These are phyloP conservation scores for Carassius carassius DNA, from an alignment of 2,113 vertebrate genomes.

Conservation along the genomic window DNA sequence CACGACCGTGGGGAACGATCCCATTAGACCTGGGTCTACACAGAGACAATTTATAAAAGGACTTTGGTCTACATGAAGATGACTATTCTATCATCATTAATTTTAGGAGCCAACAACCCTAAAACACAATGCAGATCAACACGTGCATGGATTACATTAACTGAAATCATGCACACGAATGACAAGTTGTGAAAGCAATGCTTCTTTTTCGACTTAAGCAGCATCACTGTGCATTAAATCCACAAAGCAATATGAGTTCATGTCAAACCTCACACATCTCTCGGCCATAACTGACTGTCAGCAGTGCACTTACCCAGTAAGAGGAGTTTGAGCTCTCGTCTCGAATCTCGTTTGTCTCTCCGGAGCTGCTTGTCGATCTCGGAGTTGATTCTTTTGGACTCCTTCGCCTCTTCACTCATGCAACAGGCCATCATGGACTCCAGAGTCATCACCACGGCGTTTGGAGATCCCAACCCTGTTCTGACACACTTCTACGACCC, in stretches of 20 bases:
- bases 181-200: not conserved
- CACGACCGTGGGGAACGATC: not conserved
- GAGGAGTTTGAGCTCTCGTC: constrained; percentile 92
- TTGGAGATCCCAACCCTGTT: not conserved
- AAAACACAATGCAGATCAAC: not conserved
- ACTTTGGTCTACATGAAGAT: no score
- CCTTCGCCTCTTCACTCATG: constrained; percentile 98
- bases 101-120: no score
- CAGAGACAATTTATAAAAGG: no score
- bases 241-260: not conserved
- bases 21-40: not conserved
- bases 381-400: constrained; percentile 97
- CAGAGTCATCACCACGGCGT: constrained; percentile 82
- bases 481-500: not conserved
- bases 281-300: not conserved
- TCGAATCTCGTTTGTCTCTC: constrained; percentile 93
- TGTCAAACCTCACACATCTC: not conserved
- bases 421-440: constrained; percentile 99
- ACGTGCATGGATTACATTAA: not conserved
- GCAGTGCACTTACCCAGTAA: constrained; percentile 54
- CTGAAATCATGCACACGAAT: not conserved
- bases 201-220: not conserved
- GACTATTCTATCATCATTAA: no score
- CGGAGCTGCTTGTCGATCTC: constrained; percentile 97
- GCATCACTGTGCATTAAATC: not conserved